Conservation (phyloP, 2,888 invertebrate genomes). For the Thera britannica region DNA sequence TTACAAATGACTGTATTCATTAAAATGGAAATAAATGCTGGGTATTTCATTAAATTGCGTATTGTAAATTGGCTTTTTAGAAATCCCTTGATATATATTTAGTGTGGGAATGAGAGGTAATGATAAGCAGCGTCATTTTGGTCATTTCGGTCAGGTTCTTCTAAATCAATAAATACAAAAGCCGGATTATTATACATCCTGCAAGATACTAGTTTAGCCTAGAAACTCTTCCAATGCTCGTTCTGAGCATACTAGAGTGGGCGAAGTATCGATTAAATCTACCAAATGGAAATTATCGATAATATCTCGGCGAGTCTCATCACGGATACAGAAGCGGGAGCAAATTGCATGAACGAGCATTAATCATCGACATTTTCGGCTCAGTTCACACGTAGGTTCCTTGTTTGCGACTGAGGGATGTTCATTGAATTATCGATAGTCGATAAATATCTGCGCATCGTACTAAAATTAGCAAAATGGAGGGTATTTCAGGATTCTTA, state of each 20-base stretch:
- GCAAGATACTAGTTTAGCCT: constrained; percentile 4
- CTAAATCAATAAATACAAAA: background rate
- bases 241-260: constrained; percentile 15
- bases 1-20: constrained; percentile 13
- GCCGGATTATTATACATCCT: constrained; percentile 12
- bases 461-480: background rate
- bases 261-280: constrained; percentile 20
- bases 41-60: constrained; percentile 4
- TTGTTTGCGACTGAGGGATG: constrained; percentile 36
- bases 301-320: constrained; percentile 19
- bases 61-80: background rate
- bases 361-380: constrained; percentile 42
- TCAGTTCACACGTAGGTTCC: constrained; percentile 40
- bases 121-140: too few species aligned
- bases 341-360: constrained; percentile 36
- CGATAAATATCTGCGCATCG: constrained; percentile 3
- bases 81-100: background rate
- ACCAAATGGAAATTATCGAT: constrained; percentile 28
- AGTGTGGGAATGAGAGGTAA: too few species aligned
- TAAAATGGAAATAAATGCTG: background rate
- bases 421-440: constrained; percentile 23
- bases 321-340: constrained; percentile 31
- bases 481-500: too few species aligned
- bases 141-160: background rate
- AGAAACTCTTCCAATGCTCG: constrained; percentile 11